Percentiles rank a stretch among this genome's conserved stretches.
Conservation (phyloP, 2,113 vertebrate species). For the Lamprotornis superbus region DNA sequence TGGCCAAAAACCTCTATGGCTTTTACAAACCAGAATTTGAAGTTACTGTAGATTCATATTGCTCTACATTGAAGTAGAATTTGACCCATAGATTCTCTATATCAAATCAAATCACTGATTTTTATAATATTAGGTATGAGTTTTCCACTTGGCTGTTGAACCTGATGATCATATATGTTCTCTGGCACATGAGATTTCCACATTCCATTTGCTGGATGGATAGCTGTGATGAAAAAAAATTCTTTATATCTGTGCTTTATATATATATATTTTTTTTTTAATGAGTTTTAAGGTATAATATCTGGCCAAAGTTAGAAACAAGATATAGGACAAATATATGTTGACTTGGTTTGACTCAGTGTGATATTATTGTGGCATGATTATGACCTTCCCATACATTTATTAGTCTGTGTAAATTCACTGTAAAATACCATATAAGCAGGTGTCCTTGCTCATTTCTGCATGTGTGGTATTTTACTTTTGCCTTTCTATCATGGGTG, state of each 20-base stretch:
- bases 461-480: neutral
- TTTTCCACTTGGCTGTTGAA: neutral
- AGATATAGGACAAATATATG: neutral
- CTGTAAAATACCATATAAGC: neutral
- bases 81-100: neutral
- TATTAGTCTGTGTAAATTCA: neutral
- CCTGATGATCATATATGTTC: neutral
- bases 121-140: neutral
- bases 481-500: neutral
- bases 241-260: neutral
- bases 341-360: neutral
- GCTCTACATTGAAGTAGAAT: neutral
- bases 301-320: neutral
- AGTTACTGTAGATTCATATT: neutral
- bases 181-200: neutral
- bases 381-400: neutral
- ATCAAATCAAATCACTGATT: neutral
- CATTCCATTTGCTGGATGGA: neutral
- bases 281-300: accelerated
- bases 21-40: neutral
- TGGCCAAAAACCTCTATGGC: neutral
- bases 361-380: neutral
- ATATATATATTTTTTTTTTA: neutral
- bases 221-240: neutral
- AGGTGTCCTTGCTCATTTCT: neutral